Percentiles rank a stretch among this genome's conserved stretches.
phyloP scores from a whole-genome alignment of 2,888 invertebrate genomes.

The Troides helena region DNA sequence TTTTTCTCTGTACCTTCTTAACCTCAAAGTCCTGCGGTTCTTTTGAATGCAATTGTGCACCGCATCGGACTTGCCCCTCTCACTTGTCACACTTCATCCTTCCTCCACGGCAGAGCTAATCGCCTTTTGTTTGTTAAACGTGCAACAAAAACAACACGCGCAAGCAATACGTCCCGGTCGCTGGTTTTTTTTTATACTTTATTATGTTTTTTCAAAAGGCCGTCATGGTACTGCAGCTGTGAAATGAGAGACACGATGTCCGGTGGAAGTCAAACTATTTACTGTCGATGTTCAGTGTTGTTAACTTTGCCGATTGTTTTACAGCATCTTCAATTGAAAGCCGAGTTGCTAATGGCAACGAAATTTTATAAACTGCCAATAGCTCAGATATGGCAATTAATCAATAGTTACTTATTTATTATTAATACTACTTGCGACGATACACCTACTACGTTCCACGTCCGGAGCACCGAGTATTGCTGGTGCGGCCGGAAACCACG shows the following conservation, averaged over 20 bases:
- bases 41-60: slow-evolving; percentile 67
- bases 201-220: slow-evolving; percentile 19
- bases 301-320: neutral
- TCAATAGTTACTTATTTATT: too few relatives aligned
- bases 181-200: slow-evolving; percentile 39
- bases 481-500: too few relatives aligned
- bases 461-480: too few relatives aligned
- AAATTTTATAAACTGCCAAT: too few relatives aligned
- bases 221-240: slow-evolving; percentile 13
- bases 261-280: neutral
- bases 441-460: too few relatives aligned
- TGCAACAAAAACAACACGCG: slow-evolving; percentile 67
- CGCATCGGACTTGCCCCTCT: slow-evolving; percentile 50
- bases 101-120: slow-evolving; percentile 51
- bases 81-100: slow-evolving; percentile 38
- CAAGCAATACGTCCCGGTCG: slow-evolving; percentile 49
- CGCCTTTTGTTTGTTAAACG: slow-evolving; percentile 72
- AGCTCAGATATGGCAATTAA: too few relatives aligned
- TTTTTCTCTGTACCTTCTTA: slow-evolving; percentile 55
- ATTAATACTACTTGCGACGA: too few relatives aligned
- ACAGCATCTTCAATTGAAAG: neutral
- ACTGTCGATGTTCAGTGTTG: neutral
- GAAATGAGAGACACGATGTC: slow-evolving; percentile 22
- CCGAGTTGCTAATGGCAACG: too few relatives aligned
- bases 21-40: slow-evolving; percentile 65